Conservation (phyloP, 2,113 vertebrate species). For the Donacobius atricapilla region DNA sequence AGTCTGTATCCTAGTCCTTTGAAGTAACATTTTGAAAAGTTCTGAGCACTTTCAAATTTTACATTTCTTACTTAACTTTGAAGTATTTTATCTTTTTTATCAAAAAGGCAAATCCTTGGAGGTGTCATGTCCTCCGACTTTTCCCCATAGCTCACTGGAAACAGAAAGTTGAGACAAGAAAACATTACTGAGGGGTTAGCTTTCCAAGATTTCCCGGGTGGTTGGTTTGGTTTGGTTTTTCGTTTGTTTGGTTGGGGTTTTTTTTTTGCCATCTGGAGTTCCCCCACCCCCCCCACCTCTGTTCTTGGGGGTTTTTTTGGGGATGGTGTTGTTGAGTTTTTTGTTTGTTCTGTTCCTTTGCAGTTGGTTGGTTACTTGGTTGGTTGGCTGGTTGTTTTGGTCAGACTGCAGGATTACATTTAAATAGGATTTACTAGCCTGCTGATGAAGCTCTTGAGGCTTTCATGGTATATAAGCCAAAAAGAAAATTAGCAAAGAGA, state of each 20-base stretch:
- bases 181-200: neutral
- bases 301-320: neutral
- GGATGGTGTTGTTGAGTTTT: too few relatives aligned
- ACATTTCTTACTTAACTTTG: neutral
- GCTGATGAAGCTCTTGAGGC: neutral
- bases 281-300: too few relatives aligned
- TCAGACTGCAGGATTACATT: neutral
- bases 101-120: neutral
- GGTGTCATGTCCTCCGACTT: neutral
- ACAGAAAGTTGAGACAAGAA: neutral
- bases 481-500: neutral
- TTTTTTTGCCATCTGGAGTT: too few relatives aligned
- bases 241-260: too few relatives aligned
- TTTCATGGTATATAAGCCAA: neutral
- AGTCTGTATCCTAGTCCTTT: neutral
- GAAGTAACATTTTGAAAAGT: neutral
- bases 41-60: neutral
- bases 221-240: neutral
- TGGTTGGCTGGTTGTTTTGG: neutral
- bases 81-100: neutral
- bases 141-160: neutral
- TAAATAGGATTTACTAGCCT: neutral
- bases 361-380: neutral
- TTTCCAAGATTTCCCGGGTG: neutral
- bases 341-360: neutral